Evolutionary conservation across 2,888 invertebrate genomes (phyloP).

Genomic region (Crocallis elinguaria): DNA sequence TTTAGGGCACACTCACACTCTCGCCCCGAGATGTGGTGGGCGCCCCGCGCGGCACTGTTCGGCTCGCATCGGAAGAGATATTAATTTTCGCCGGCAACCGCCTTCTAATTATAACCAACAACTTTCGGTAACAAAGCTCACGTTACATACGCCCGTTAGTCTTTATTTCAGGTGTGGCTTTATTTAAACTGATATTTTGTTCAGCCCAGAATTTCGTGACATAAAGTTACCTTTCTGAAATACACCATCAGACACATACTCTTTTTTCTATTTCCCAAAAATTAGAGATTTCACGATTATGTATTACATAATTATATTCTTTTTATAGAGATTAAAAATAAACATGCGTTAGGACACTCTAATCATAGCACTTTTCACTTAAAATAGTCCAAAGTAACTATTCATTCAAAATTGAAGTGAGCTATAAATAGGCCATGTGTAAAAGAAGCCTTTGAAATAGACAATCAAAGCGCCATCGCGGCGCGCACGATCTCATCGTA

Average conservation of each 20-base stretch:
- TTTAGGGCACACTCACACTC: neutral
- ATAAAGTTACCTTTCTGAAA: neutral
- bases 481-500: conserved; percentile 36
- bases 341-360: too few species aligned
- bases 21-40: neutral
- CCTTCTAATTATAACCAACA: conserved; percentile 72
- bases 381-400: too few species aligned
- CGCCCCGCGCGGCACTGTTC: neutral
- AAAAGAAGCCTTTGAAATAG: conserved; percentile 39
- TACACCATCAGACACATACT: neutral
- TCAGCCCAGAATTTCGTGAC: neutral
- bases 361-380: too few species aligned
- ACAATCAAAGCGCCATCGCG: conserved; percentile 39
- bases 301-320: too few species aligned
- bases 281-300: too few species aligned
- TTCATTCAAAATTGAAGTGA: too few species aligned
- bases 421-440: conserved; percentile 18
- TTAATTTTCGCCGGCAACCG: conserved; percentile 67
- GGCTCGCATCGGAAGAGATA: conserved; percentile 41
- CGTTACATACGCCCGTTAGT: conserved; percentile 65
- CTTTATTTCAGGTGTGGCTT: conserved; percentile 58
- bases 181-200: conserved; percentile 44
- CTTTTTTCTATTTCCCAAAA: neutral
- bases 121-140: conserved; percentile 67
- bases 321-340: too few species aligned